Evolutionary conservation across 2,888 invertebrate species (phyloP), one percentile per base, ranked within the genome.

Genomic region (Panopea generosa): DNA sequence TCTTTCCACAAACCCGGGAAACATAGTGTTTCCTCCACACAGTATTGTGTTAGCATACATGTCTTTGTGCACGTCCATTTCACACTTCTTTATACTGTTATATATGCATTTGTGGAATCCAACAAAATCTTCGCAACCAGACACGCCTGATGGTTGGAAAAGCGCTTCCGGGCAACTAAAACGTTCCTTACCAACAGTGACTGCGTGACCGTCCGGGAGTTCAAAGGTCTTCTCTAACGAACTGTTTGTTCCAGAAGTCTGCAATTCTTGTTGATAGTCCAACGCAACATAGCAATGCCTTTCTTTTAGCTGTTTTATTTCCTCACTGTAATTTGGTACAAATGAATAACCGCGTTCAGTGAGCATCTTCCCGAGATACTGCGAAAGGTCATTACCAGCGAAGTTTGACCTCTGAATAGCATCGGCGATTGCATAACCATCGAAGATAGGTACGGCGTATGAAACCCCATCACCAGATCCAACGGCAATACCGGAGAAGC

Each of bases 391-490:
- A 38, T 59, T 38, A 14, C 79, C 79, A 43, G 68, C 67, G 16
- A 72, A 16, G 22, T 76, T 68, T 6, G 62, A 2, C 43, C 68
- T 62, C 38, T 52, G 40, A 26, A 62, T 60, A 18, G 82, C 82
- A 43, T 84, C 75, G 65, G 93, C 93, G 29, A 94, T 91, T 68
- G 93, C 93, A 77, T 93, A 93, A 82, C 93, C 97, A 93, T 53
- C 82, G 61, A 40, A 84, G 60, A 59, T 97, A 93, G 97, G 97
- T 72, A 97, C 97, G 74, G 96, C 97, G 95, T 97, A 97, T 74
- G 97, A 96, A 60, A 97, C 97, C 93, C 97, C 97, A 94, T 97
- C 97, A 87, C 97, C 97, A 76, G 96, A 96, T 94, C 97, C 97
- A 91, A 97, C 94, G 84, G 97, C 97, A 92, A 97, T 96, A 93